Base-by-base conservation (phyloP, 2,888 invertebrate genomes). In the Catocala fraxini region DNA sequence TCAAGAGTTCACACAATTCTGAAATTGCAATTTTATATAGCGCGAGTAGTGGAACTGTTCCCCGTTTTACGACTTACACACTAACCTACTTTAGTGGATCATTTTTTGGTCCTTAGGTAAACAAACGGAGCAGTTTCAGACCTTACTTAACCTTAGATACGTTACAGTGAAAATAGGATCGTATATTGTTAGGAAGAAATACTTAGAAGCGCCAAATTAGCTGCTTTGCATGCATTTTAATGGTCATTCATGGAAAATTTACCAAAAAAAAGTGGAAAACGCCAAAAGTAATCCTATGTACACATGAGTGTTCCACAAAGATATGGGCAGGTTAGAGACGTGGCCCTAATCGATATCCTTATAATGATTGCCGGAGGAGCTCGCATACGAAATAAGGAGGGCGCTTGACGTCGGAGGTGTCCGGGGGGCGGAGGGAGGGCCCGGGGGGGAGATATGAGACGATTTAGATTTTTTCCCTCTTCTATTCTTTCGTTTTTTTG, bases 381-480 rank as follows among this genome's bases (percentile, higher is more conserved):
- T 94, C 93, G 94, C 94, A 94, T 94, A 94, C 94, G 93, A 94
- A 94, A 94, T 94, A 93, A 94, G 94, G 92, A 93, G 93, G 94
- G 92, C 89, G 91, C 90, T 88, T 89, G 90, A 89, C 88, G 88
- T 83, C 80, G 85, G 90, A 91, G 93, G 94, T 93, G 92, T 92
- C 89, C 89, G 90, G 88, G 90, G 78, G 85, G 82, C 69, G 77
- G 82, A 75, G 82, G 76, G 80, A 65, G 69, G 65, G 54, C 58
- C 58, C 65, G 70, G 85, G 86, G 88, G 90, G 89, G 87, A 91
- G 93, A 93, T 94, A 94, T 94, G 94, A 94, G 94, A 94, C 94
- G 94, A 94, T 94, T 94, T 94, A 94, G 94, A 94, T 94, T 94
- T 94, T 94, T 94, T 94, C 92, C 94, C 93, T 92, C 92, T 92